Conservation (phyloP, 2,888 invertebrate species). For the Argynnis bischoffii region DNA sequence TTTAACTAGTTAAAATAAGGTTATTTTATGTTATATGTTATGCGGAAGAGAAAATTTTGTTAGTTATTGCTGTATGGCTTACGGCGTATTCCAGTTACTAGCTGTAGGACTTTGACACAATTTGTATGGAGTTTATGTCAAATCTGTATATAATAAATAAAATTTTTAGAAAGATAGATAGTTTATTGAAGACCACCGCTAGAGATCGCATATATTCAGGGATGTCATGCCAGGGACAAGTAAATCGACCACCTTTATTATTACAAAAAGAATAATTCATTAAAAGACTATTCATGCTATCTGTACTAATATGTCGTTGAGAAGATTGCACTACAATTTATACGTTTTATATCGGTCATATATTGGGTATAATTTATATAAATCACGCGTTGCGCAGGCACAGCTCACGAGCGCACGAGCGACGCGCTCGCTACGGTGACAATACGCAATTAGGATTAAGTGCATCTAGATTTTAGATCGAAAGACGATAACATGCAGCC, state of each 20-base stretch:
- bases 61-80: too few relatives aligned
- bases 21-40: too few relatives aligned
- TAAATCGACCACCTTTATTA: neutral
- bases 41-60: too few relatives aligned
- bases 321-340: slow-evolving; percentile 52
- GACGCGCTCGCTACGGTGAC: slow-evolving; percentile 50
- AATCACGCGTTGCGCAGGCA: slow-evolving; percentile 61
- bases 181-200: neutral
- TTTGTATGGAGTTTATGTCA: too few relatives aligned
- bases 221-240: neutral
- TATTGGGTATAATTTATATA: slow-evolving; percentile 63
- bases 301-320: slow-evolving; percentile 29
- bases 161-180: neutral
- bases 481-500: slow-evolving; percentile 13
- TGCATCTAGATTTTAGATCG: slow-evolving; percentile 32
- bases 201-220: neutral
- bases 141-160: neutral
- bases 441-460: slow-evolving; percentile 67
- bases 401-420: slow-evolving; percentile 66
- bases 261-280: neutral
- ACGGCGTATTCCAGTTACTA: too few relatives aligned
- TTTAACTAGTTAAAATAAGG: too few relatives aligned
- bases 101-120: too few relatives aligned
- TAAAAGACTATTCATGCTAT: slow-evolving; percentile 2
- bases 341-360: slow-evolving; percentile 60